phyloP scores from a whole-genome alignment of 2,797 vertebrate genomes.

The Galaxias olidus region DNA sequence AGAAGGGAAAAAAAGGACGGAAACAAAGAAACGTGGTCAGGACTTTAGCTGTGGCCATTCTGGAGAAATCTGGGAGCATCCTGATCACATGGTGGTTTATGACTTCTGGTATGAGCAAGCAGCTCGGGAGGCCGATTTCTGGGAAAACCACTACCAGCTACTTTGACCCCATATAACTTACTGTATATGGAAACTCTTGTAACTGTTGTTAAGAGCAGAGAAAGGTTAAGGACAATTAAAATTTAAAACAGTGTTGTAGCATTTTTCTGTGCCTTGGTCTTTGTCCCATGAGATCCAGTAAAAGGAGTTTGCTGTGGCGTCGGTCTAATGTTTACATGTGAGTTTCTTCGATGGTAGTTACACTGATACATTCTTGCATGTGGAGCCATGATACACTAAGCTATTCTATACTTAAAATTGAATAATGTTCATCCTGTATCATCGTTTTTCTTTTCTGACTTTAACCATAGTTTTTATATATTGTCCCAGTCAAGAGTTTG shows the following conservation, averaged over 20 bases:
- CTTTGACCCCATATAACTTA: background rate
- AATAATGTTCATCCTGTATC: slow-evolving; percentile 8
- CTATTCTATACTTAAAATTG: too few species aligned
- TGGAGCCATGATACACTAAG: too few species aligned
- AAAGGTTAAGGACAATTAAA: background rate
- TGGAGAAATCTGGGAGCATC: slow-evolving; percentile 1
- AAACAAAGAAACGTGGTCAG: slow-evolving; percentile 14
- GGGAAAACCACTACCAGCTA: background rate
- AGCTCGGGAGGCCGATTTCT: background rate
- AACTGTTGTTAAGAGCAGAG: background rate
- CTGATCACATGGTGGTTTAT: slow-evolving; percentile 10
- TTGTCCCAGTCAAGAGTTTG: too few species aligned
- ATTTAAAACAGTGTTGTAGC: too few species aligned
- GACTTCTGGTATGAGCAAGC: background rate
- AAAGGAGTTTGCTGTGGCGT: slow-evolving; percentile 51
- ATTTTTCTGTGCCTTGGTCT: background rate
- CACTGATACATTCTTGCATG: slow-evolving; percentile 16
- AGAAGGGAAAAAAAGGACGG: slow-evolving; percentile 2
- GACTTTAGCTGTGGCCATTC: background rate
- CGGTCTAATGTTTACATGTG: slow-evolving; percentile 65
- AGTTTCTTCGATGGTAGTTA: slow-evolving; percentile 42
- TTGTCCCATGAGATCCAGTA: slow-evolving; percentile 50
- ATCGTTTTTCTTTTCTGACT: slow-evolving; percentile 45
- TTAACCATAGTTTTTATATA: background rate
- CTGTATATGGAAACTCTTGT: background rate